phyloP scores from a whole-genome alignment of 1,140 invertebrate genomes.

The Calephelis virginiensis region DNA sequence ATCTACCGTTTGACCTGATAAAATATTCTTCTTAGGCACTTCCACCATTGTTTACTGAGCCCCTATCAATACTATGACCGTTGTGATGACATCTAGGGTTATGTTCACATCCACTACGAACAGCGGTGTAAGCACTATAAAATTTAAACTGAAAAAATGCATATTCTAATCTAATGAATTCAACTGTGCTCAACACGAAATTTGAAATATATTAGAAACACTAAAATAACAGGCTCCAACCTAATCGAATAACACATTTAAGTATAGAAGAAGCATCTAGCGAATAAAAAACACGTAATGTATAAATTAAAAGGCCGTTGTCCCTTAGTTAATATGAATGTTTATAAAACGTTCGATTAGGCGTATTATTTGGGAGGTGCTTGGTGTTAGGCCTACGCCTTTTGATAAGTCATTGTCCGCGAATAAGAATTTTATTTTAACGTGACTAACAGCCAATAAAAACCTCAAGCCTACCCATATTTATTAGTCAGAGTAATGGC shows the following conservation, averaged over 20 bases:
- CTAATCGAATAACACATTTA: not conserved
- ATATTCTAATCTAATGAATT: not conserved
- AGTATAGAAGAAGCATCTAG: not conserved
- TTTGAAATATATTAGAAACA: not conserved
- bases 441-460: conserved; percentile 3
- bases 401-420: conserved; percentile 13
- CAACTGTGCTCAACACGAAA: not conserved
- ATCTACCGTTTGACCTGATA: no score
- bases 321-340: conserved; percentile 16
- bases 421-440: conserved; percentile 6
- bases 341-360: conserved; percentile 8
- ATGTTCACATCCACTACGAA: no score
- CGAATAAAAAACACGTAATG: conserved; percentile 5
- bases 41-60: no score
- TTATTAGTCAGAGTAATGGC: conserved; percentile 10
- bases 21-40: no score
- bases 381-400: conserved; percentile 7
- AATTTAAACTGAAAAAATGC: no score
- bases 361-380: conserved; percentile 16
- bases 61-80: no score
- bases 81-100: no score
- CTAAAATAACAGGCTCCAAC: not conserved
- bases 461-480: conserved; percentile 11
- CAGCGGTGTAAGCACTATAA: no score
- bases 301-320: conserved; percentile 16